Percentiles rank a stretch among this genome's conserved stretches.
Conservation (phyloP, 2,797 vertebrate species). For the Peromyscus melanophrys region DNA sequence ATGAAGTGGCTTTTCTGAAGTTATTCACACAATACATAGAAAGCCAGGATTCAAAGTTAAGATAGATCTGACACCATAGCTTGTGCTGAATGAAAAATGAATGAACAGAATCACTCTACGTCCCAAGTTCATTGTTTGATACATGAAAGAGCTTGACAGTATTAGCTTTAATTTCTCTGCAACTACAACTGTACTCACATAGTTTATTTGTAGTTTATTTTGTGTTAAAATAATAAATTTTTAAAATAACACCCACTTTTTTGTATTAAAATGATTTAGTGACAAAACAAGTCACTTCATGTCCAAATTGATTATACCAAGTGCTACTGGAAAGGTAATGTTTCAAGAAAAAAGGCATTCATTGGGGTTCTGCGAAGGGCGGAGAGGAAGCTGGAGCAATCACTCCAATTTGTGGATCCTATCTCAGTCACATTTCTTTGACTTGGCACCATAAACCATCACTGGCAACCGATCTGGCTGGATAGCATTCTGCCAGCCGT, state of each 20-base stretch:
- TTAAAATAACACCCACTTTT: background rate
- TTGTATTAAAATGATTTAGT: background rate
- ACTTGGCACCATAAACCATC: background rate
- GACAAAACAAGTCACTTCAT: background rate
- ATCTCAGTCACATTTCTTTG: background rate
- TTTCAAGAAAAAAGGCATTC: constrained; percentile 14
- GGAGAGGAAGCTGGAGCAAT: background rate
- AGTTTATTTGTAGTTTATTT: background rate
- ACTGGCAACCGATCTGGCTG: background rate
- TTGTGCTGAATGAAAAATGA: background rate
- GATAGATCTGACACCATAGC: background rate
- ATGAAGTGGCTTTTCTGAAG: constrained; percentile 19
- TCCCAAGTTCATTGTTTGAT: background rate
- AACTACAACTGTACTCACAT: background rate
- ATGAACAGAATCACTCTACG: background rate
- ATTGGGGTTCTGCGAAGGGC: background rate
- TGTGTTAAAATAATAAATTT: background rate
- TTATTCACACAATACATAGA: background rate
- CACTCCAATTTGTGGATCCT: background rate
- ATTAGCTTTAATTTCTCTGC: background rate
- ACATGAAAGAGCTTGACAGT: background rate
- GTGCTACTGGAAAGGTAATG: background rate
- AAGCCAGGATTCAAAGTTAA: background rate
- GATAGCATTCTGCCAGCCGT: background rate
- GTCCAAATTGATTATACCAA: background rate